Evolutionary conservation across 2,113 vertebrate species (phyloP).

Genomic region (Puntigrus tetrazona): DNA sequence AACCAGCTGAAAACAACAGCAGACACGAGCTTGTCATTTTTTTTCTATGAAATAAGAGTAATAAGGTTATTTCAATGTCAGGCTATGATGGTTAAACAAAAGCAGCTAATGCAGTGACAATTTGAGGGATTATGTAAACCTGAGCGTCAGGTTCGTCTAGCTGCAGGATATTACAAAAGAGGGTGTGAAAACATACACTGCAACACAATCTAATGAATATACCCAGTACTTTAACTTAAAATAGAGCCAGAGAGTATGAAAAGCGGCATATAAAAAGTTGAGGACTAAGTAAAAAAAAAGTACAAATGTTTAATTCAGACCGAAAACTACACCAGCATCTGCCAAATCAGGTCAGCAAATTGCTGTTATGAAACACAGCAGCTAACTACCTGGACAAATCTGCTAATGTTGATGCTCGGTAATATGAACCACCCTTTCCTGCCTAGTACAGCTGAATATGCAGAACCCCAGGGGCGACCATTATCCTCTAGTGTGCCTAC

Average conservation of each 20-base stretch:
- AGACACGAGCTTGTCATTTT: background rate
- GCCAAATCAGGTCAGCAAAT: background rate
- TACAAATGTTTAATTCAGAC: conserved; percentile 3
- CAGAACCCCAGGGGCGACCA: background rate
- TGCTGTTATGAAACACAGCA: conserved; percentile 13
- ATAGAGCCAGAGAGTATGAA: background rate
- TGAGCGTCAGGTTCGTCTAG: conserved; percentile 12
- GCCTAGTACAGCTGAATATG: conserved; percentile 18
- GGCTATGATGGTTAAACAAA: background rate
- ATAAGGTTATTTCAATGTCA: conserved; percentile 1
- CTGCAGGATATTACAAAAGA: conserved; percentile 16
- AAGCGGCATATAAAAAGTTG: background rate
- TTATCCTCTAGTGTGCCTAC: conserved; percentile 7
- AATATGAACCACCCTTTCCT: conserved; percentile 4
- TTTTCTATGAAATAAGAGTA: background rate
- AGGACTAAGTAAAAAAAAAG: background rate
- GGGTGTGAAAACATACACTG: conserved; percentile 8
- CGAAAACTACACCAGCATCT: background rate
- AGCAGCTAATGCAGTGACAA: background rate
- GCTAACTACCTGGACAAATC: conserved; percentile 18
- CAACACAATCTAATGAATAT: background rate
- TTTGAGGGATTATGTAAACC: background rate
- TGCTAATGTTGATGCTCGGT: conserved; percentile 18
- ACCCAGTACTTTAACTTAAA: background rate
- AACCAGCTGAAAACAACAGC: background rate